These are phyloP conservation scores for Ophiodon elongatus DNA, from an alignment of 2,113 vertebrate species.

Conservation along the genomic window DNA sequence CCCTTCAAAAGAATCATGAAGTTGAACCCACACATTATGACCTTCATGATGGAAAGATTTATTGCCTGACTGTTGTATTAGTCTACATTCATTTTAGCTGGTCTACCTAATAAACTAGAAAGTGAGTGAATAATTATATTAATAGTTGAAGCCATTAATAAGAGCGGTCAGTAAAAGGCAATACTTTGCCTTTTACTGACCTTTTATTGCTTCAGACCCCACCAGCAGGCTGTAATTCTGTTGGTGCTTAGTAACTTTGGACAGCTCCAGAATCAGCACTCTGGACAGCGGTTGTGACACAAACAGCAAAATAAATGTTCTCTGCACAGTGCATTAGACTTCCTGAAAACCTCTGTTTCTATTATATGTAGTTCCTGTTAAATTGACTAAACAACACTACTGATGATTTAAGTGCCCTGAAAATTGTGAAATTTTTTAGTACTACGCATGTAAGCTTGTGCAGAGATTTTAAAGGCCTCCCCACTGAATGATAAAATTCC, in stretches of 20 bases:
- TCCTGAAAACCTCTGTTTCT: neutral
- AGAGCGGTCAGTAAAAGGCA: neutral
- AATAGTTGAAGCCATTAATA: neutral
- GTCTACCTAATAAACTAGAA: neutral
- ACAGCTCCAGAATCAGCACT: conserved; percentile 30
- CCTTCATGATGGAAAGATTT: neutral
- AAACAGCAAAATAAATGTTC: neutral
- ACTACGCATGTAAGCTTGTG: conserved; percentile 7
- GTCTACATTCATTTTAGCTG: neutral
- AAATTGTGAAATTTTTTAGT: conserved; percentile 5
- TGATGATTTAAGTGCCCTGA: neutral
- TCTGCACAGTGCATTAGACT: neutral
- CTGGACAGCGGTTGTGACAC: conserved; percentile 4
- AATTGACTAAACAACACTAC: neutral
- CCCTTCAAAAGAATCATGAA: neutral
- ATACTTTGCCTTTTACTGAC: neutral
- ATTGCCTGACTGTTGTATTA: neutral
- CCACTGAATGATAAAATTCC: conserved; percentile 55
- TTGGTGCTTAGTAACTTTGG: neutral
- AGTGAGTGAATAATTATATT: neutral
- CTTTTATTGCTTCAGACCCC: neutral
- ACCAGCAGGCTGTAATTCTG: neutral
- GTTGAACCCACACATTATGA: neutral
- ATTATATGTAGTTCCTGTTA: neutral
- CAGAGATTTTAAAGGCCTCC: conserved; percentile 39